Percentiles rank a stretch among this genome's conserved stretches.
Evolutionary conservation across 2,888 invertebrate genomes (phyloP).

Genomic region (Watsonalla cultraria): DNA sequence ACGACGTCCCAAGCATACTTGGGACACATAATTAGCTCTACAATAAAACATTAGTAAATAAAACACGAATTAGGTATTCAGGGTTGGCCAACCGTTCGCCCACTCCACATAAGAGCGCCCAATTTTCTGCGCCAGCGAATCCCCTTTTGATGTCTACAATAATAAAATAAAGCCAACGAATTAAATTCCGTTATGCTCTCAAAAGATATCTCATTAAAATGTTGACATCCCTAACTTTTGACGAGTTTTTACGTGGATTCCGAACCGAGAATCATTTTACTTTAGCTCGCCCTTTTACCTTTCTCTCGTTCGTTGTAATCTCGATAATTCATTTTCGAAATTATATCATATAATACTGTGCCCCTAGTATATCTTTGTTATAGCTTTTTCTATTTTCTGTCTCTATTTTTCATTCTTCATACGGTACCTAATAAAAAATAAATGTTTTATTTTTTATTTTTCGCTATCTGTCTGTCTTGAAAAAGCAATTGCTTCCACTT

Average conservation of each 20-base stretch:
- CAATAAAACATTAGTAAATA: background rate
- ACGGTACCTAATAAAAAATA: too few species aligned
- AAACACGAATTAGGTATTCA: background rate
- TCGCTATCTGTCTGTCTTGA: too few species aligned
- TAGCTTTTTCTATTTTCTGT: too few species aligned
- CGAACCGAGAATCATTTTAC: conserved; percentile 11
- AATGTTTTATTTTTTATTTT: too few species aligned
- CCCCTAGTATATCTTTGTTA: too few species aligned
- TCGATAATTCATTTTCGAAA: background rate
- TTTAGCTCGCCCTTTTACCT: background rate
- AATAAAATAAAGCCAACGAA: conserved; percentile 26
- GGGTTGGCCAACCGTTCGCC: background rate
- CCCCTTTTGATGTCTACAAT: conserved; percentile 36
- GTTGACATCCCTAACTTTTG: conserved; percentile 17
- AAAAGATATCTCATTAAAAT: conserved; percentile 18
- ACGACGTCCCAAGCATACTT: background rate
- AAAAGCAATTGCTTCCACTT: too few species aligned
- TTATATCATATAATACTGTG: too few species aligned
- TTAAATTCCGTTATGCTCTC: conserved; percentile 24
- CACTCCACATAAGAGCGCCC: conserved; percentile 14
- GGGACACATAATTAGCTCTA: background rate
- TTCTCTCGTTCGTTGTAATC: background rate
- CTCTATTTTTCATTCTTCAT: too few species aligned
- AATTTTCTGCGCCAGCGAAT: conserved; percentile 35
- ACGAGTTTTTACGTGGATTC: conserved; percentile 9